A percentile compares a stretch with the other conserved stretches of the same genome.
phyloP scores from a whole-genome alignment of 2,797 vertebrate species.

The Chaetophractus vellerosus region DNA sequence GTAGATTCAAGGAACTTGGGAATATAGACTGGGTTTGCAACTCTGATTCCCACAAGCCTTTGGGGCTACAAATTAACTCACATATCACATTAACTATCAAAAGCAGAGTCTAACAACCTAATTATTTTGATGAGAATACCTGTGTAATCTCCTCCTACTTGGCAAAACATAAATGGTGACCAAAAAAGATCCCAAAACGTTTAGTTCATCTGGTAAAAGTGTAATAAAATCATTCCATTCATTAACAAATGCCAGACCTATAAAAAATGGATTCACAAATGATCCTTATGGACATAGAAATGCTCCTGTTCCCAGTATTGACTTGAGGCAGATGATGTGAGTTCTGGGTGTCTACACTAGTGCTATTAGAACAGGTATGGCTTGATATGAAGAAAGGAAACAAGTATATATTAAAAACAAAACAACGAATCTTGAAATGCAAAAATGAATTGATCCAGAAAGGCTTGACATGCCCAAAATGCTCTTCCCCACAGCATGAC shows the following conservation, averaged over 20 bases:
- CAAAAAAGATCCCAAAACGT: slow-evolving; percentile 61
- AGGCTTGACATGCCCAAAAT: not conserved
- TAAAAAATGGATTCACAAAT: slow-evolving; percentile 31
- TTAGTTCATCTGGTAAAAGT: slow-evolving; percentile 53
- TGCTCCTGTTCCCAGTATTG: not conserved
- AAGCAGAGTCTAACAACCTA: slow-evolving; percentile 73
- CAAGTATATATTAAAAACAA: not conserved
- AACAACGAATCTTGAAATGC: not conserved
- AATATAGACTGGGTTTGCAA: slow-evolving; percentile 67
- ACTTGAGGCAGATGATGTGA: not conserved
- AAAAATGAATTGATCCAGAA: not conserved
- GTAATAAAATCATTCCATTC: not conserved
- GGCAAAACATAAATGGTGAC: slow-evolving; percentile 64
- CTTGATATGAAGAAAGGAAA: not conserved
- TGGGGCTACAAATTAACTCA: slow-evolving; percentile 83
- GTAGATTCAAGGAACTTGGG: slow-evolving; percentile 45
- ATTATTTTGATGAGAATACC: slow-evolving; percentile 82
- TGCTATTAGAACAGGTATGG: not conserved
- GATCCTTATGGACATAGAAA: not conserved
- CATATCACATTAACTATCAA: slow-evolving; percentile 80
- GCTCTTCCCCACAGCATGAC: not conserved
- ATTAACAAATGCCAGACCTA: slow-evolving; percentile 29
- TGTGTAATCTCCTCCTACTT: slow-evolving; percentile 64
- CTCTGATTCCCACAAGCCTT: slow-evolving; percentile 83
- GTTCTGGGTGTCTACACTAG: not conserved